Conservation (phyloP, 2,797 vertebrate genomes). For the Rhyacichthys aspro region DNA sequence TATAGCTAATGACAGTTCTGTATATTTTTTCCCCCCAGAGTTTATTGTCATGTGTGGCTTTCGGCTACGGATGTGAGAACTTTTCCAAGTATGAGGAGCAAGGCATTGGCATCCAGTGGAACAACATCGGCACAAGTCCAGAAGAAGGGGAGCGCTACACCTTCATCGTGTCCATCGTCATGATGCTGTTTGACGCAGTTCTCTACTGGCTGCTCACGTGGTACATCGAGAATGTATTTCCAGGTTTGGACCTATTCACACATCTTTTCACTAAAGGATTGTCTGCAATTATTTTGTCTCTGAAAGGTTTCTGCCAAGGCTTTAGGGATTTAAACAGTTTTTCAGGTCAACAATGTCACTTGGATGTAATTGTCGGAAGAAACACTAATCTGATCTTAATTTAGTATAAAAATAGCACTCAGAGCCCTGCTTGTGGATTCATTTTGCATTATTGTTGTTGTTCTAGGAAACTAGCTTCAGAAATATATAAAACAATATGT, state of each 20-base stretch:
- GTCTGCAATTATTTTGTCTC: not conserved
- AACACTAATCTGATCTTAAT: no score
- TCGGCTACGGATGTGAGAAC: constrained; percentile 94
- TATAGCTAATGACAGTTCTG: not conserved
- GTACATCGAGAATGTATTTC: constrained; percentile 97
- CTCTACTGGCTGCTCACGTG: constrained; percentile 92
- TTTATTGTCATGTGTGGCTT: constrained; percentile 93
- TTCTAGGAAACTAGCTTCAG: no score
- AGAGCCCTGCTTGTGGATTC: no score
- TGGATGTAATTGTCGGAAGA: no score
- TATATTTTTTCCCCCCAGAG: constrained; percentile 78
- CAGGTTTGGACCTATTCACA: constrained; percentile 80
- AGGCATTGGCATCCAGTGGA: constrained; percentile 94
- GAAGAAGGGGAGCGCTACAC: constrained; percentile 87
- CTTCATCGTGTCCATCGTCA: constrained; percentile 87
- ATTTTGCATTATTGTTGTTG: no score
- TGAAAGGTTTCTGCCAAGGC: no score
- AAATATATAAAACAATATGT: no score
- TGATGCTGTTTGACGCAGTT: constrained; percentile 91
- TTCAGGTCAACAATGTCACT: no score
- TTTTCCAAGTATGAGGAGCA: constrained; percentile 93
- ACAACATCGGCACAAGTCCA: constrained; percentile 87
- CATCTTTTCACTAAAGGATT: not conserved
- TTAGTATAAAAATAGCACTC: no score
- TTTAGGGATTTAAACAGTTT: no score